Evolutionary conservation across 2,888 invertebrate species (phyloP), one percentile per base, ranked within the genome.

Genomic region (Pharmacophagus antenor): DNA sequence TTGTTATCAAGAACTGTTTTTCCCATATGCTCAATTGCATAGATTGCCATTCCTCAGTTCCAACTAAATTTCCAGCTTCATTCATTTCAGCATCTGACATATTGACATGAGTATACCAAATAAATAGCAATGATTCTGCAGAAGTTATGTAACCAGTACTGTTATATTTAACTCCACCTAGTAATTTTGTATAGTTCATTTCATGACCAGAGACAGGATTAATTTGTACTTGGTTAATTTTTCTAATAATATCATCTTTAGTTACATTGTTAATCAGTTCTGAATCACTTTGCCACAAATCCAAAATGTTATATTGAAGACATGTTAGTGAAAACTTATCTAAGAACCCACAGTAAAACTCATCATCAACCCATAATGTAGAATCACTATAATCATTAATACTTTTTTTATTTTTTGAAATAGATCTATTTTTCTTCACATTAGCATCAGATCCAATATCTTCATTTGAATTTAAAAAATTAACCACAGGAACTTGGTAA

Each of bases 21-120:
- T 94, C 94, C 94, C 94, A 94, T 61, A 88, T 73, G 18, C 93
- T 83, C 55, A 92, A 81, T 63, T 92, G 91, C 63, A 90, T 77
- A 1, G 93, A 88, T 73, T 94, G 95, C 94, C 94, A 94, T 71
- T 95, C 94, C 71, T 94, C 94, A 41, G 95, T 95, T 53, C 95
- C 95, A 17, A 94, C 93, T 68, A 92, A 85, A 77, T 95, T 95
- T 59, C 95, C 95, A 53, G 92, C 91, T 81, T 93, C 92, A 73
- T 93, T 90, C 78, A 93, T 90, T 74, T 94, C 91, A 18, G 94
- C 92, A 56, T 91, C 85, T 1, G 94, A 92, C 88, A 95, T 95
- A 82, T 95, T 94, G 0, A 95, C 92, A 65, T 92, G 84, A 21
- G 93, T 88, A 71, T 92, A 92, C 93, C 94, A 95, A 52, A 92